phyloP scores from a whole-genome alignment of 2,888 invertebrate genomes.

The Pantelozetes paolii region DNA sequence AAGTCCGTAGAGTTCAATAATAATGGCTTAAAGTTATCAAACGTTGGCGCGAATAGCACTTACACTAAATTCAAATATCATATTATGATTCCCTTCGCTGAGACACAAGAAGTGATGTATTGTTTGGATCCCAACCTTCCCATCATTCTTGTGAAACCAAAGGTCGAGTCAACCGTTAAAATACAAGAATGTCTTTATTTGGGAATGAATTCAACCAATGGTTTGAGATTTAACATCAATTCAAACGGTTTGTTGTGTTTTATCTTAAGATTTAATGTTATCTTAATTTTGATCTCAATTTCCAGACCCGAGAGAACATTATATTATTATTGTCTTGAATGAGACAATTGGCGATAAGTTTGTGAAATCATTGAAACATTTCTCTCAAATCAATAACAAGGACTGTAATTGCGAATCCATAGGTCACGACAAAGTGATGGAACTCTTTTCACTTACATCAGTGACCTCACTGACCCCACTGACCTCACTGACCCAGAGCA shows the following conservation, averaged over 20 bases:
- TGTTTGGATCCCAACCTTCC: not conserved
- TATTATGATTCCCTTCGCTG: constrained; percentile 2
- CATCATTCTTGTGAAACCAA: not conserved
- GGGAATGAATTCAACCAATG: not conserved
- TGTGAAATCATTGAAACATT: not conserved
- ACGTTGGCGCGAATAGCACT: not conserved
- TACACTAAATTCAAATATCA: not conserved
- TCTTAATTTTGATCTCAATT: no score
- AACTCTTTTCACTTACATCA: no score
- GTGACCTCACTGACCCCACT: no score
- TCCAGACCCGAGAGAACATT: not conserved
- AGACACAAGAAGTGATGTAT: not conserved
- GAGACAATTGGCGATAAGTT: no score
- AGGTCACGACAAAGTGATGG: not conserved
- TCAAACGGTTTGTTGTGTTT: not conserved
- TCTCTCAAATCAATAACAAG: not conserved
- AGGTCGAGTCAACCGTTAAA: not conserved
- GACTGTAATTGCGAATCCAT: no score
- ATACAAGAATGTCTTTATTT: not conserved
- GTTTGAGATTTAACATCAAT: not conserved
- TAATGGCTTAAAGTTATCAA: no score
- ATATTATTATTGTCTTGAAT: not conserved
- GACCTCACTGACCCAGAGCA: no score
- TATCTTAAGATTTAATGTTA: no score
- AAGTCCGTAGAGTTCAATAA: no score